These are phyloP conservation scores for Ochropacha duplaris DNA, from an alignment of 2,888 invertebrate genomes.

Conservation along the genomic window DNA sequence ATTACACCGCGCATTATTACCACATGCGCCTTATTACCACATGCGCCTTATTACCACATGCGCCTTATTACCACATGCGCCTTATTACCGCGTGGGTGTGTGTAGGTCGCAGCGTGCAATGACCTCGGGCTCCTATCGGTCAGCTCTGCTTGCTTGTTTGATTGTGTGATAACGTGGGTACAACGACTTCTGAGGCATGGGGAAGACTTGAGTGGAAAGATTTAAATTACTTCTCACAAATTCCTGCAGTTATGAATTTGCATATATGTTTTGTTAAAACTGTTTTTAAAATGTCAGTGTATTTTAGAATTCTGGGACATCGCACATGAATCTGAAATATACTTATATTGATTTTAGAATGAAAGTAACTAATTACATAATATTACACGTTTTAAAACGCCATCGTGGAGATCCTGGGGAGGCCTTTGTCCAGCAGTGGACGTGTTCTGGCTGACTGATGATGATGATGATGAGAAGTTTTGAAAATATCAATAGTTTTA, in stretches of 20 bases:
- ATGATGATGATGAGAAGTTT: no score
- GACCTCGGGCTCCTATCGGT: constrained; percentile 30
- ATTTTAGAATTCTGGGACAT: no score
- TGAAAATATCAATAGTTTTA: not conserved
- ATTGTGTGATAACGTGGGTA: constrained; percentile 19
- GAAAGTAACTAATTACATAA: no score
- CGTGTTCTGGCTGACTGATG: no score
- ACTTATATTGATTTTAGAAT: no score
- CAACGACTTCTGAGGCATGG: constrained; percentile 1
- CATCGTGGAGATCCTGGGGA: no score
- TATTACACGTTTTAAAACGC: no score
- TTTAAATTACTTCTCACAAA: not conserved
- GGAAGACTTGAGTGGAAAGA: not conserved
- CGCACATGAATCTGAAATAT: no score
- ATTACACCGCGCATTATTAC: not conserved
- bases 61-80: constrained; percentile 3
- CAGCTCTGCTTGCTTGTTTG: constrained; percentile 16
- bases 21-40: not conserved
- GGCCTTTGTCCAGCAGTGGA: no score
- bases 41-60: not conserved
- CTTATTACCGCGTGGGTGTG: constrained; percentile 9
- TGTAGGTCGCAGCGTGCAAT: constrained; percentile 14
- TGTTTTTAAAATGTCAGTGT: no score
- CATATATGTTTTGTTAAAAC: no score
- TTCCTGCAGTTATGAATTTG: no score